Conservation (phyloP, 2,888 invertebrate species). For the Callyntrura sp. region DNA sequence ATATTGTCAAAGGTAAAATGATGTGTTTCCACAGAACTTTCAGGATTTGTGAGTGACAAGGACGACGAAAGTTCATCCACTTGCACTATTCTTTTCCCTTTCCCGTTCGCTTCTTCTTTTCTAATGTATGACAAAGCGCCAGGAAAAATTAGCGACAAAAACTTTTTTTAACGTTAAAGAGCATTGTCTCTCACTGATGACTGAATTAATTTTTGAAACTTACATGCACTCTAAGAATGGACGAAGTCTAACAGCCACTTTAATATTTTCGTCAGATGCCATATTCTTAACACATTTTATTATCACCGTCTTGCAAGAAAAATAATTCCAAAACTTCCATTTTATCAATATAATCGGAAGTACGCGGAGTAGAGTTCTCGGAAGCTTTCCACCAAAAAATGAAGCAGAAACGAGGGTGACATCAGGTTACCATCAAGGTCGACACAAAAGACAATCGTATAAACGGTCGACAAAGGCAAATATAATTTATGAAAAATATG, state of each 20-base stretch:
- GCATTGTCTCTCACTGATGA: too few relatives aligned
- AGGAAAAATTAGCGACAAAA: too few relatives aligned
- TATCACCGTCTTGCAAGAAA: too few relatives aligned
- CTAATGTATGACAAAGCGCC: too few relatives aligned
- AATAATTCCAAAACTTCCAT: too few relatives aligned
- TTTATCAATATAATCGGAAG: too few relatives aligned
- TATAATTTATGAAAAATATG: conserved; percentile 47
- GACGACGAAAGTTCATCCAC: conserved; percentile 86
- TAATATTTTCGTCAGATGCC: conserved; percentile 68
- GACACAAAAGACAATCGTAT: neutral
- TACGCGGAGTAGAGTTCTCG: too few relatives aligned
- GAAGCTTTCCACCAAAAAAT: conserved; percentile 24
- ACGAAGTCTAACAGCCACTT: conserved; percentile 72
- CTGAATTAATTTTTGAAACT: too few relatives aligned
- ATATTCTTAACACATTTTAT: too few relatives aligned
- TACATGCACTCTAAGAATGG: conserved; percentile 61
- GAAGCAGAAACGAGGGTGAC: neutral
- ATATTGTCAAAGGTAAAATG: conserved; percentile 87
- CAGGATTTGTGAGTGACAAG: conserved; percentile 85
- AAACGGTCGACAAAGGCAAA: conserved; percentile 56
- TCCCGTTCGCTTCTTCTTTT: conserved; percentile 86
- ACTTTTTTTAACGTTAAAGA: too few relatives aligned
- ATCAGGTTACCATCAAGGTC: neutral
- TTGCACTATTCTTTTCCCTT: conserved; percentile 86
- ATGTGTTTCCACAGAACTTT: conserved; percentile 85